A percentile compares a stretch with the other conserved stretches of the same genome.
These are phyloP conservation scores for Nothoprocta perdicaria DNA, from an alignment of 2,113 vertebrate species.

Conservation along the genomic window DNA sequence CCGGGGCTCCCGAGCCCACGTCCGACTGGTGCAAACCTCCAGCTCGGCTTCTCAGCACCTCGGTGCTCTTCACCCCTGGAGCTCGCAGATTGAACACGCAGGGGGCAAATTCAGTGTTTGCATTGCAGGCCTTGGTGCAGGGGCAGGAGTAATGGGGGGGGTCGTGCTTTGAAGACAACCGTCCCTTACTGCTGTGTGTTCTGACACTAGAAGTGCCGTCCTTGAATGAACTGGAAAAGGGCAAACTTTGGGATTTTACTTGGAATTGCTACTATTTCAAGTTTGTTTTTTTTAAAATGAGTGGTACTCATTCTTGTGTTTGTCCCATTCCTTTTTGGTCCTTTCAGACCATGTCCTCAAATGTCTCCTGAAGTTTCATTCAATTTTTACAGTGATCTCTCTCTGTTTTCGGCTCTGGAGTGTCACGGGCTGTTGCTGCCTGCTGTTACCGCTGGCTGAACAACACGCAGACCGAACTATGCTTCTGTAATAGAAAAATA, in stretches of 20 bases:
- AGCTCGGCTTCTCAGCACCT: constrained; percentile 7
- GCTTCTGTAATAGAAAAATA: background rate
- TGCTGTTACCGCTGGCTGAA: background rate
- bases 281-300: background rate
- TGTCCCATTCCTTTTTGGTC: background rate
- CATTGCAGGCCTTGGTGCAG: constrained; percentile 24
- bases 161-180: background rate
- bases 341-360: background rate
- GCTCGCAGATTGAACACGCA: constrained; percentile 24
- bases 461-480: background rate
- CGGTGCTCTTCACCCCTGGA: constrained; percentile 41
- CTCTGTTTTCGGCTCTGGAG: background rate
- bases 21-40: background rate
- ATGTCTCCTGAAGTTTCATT: background rate
- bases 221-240: background rate
- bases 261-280: background rate
- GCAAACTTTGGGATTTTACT: rapidly evolving
- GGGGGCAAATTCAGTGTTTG: constrained; percentile 41
- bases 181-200: background rate
- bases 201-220: background rate
- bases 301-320: rapidly evolving
- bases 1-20: constrained; percentile 16
- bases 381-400: background rate
- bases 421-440: rapidly evolving
- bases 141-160: background rate